Conservation (phyloP, 2,797 vertebrate genomes). For the Lophotriccus pileatus region DNA sequence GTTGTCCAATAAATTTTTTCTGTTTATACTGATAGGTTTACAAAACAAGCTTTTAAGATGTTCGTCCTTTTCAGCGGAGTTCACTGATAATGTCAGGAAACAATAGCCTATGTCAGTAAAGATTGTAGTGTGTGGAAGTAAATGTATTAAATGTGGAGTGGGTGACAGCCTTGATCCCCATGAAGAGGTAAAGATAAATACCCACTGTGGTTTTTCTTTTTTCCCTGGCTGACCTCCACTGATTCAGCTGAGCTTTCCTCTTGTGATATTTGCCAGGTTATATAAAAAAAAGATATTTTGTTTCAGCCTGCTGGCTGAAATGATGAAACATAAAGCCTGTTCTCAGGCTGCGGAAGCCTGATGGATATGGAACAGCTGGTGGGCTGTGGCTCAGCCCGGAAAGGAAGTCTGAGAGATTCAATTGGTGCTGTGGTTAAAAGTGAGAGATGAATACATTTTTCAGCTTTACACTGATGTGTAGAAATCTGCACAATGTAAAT, state of each 20-base stretch:
- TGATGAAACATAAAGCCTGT: constrained; percentile 73
- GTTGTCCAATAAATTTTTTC: not conserved
- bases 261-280: constrained; percentile 69
- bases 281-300: constrained; percentile 34
- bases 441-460: constrained; percentile 64
- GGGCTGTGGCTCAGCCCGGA: constrained; percentile 52
- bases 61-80: not conserved
- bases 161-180: not conserved
- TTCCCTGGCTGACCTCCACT: constrained; percentile 57
- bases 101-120: not conserved
- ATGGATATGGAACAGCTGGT: constrained; percentile 75
- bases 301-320: constrained; percentile 67
- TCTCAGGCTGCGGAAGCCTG: constrained; percentile 67
- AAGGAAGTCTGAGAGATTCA: constrained; percentile 63
- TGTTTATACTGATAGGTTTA: constrained; percentile 26
- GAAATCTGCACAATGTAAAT: constrained; percentile 65
- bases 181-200: constrained; percentile 54
- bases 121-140: not conserved
- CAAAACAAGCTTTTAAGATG: constrained; percentile 7
- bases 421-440: constrained; percentile 70
- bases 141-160: constrained; percentile 4
- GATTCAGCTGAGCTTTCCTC: constrained; percentile 53
- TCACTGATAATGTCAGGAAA: constrained; percentile 10
- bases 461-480: constrained; percentile 54
- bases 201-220: not conserved